Base-by-base conservation (phyloP, 1,140 invertebrate genomes). In the Drosophila nebulosa region DNA sequence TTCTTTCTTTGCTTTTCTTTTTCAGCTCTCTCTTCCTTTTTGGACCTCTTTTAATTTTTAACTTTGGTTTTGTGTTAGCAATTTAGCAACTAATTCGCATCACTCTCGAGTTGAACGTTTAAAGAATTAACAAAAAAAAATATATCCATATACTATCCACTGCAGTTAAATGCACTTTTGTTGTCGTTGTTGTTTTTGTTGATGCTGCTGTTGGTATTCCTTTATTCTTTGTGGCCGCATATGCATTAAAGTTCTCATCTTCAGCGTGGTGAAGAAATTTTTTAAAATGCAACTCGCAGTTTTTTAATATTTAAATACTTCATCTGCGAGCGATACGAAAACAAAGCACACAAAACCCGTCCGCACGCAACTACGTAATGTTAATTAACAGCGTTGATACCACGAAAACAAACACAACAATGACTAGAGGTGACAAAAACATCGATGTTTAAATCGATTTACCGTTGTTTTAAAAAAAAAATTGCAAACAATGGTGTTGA, bases 121-220 rank as follows among this genome's bases (percentile, higher is more conserved):
- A 46, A 46, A 42, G 9, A 46, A 46, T 46, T 46, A 46, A 46
- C 35, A 24, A 12, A 32, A 46, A 71, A 66, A 64, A 57, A 42
- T 70, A 65, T 57, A 39, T n/a, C 12, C 1, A n/a, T n/a, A 14
- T 36, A 36, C n/a, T 36, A 36, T 74, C 66, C 46, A 74, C 66
- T 85, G 76, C 76, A 79, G 64, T 66, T 79, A 59, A 79, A 83
- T 79, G 76, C 80, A 85, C 67, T 85, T 83, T 64, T 18, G 14
- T 10, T 30, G 52, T 32, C 5, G 39, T 18, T 46, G 18, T 21
- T 18, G 18, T 21, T 21, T 6, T 61, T 30, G 14, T 10, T 30
- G 52, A n/a, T 21, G 39, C 39, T 46, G 18, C 9, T 18, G 18
- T 21, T 3, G 16, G 18, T 18, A 9, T 7, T 18, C 39, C 39